A percentile compares a stretch with the other conserved stretches of the same genome.
phyloP scores from a whole-genome alignment of 2,888 invertebrate genomes.

The Catocala fraxini region DNA sequence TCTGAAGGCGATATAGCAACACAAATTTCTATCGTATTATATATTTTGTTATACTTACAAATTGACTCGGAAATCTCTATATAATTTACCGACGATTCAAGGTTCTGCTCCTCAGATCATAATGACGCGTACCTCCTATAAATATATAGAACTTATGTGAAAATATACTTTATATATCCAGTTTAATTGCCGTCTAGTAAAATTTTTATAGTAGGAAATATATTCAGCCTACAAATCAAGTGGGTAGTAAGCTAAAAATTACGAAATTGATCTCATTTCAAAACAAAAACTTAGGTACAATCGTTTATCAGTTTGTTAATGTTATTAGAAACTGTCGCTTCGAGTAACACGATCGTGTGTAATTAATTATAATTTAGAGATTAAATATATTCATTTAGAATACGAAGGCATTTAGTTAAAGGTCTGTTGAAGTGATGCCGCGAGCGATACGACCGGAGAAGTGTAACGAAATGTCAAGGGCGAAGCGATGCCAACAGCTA shows the following conservation, averaged over 20 bases:
- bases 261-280: conserved; percentile 19
- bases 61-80: too few species aligned
- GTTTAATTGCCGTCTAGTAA: too few species aligned
- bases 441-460: conserved; percentile 59
- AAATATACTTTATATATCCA: too few species aligned
- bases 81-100: too few species aligned
- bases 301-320: conserved; percentile 14
- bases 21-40: neutral
- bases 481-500: conserved; percentile 47
- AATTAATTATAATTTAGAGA: conserved; percentile 41
- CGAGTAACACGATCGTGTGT: conserved; percentile 25
- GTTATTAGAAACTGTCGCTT: conserved; percentile 11
- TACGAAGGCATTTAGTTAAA: conserved; percentile 60
- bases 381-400: conserved; percentile 51
- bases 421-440: conserved; percentile 60
- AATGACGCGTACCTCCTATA: too few species aligned
- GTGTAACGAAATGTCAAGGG: conserved; percentile 78
- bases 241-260: neutral
- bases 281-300: neutral
- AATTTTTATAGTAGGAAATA: too few species aligned
- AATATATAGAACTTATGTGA: too few species aligned
- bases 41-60: too few species aligned
- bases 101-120: too few species aligned
- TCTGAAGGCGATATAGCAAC: conserved; percentile 2
- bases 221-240: too few species aligned